Evolutionary conservation across 2,797 vertebrate genomes (phyloP), one percentile per base, ranked within the genome.

Genomic region (Remorina albescens): DNA sequence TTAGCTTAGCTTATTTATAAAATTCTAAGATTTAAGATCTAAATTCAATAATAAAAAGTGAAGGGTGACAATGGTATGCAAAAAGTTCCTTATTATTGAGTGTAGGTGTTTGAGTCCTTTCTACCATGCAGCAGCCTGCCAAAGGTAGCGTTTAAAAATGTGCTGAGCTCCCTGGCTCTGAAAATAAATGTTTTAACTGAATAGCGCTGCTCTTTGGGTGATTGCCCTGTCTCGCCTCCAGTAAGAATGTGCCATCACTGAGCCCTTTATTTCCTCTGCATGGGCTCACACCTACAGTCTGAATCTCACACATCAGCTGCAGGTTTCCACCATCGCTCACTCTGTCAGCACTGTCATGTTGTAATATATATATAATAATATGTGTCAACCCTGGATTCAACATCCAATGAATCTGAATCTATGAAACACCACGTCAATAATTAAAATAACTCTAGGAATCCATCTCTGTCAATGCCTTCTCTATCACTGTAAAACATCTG

Each of bases 251-350:
- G 58, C 57, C 88, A 76, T 80, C 79, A 74, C 85, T 78, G 72
- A 25, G 60, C 50, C 16, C 80, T 82, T 81, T 76, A 76, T 87
- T 83, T 89, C 80, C 77, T 81, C 70, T 39, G 62, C 67, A 37
- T 25, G 59, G 71, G n/a, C 76, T 92, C 78, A 67, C 92, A 89
- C 76, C 55, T 58, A 16, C 37, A n/a, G 18, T 37, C 73, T 66
- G 71, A 93, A 93, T 92, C 34, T 93, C 63, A 15, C 91, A 94
- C 90, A 90, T 84, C 92, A 90, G 80, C 82, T 80, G 61, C 78
- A 91, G 57, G 55, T 92, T 91, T 91, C 86, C 84, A 77, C 67
- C 87, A 80, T 64, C 25, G 21, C 74, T 73, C 75, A 23, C 42
- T 28, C 70, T 82, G 77, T 70, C 78, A 67, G 30, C 15, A 0